Percentiles rank a stretch among this genome's conserved stretches.
Conservation (phyloP, 1,140 invertebrate species). For the Palaemon carinicauda region DNA sequence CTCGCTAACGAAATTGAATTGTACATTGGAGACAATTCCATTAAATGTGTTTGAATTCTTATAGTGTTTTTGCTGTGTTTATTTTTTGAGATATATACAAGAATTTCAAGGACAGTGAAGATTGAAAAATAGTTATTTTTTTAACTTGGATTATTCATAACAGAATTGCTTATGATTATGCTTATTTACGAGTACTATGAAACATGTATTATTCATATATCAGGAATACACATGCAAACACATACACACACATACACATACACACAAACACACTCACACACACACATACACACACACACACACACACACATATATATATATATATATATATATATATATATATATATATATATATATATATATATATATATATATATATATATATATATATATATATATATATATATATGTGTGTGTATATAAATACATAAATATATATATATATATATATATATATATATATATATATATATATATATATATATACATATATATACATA, state of each 20-base stretch:
- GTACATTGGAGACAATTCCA: too few species aligned
- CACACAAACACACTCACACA: background rate
- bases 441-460: constrained; percentile 29
- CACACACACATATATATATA: constrained; percentile 5
- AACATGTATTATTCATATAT: background rate
- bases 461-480: constrained; percentile 14
- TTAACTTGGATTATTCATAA: too few species aligned
- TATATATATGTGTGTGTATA: background rate
- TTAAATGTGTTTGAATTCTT: too few species aligned
- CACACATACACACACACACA: background rate
- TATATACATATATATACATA: constrained; percentile 12
- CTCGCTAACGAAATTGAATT: too few species aligned
- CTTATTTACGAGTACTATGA: too few species aligned
- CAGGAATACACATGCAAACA: background rate
- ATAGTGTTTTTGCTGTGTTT: too few species aligned
- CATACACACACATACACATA: background rate
- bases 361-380: constrained; percentile 11
- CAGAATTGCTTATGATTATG: too few species aligned
- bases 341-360: background rate
- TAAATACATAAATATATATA: constrained; percentile 20
- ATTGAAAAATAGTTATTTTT: too few species aligned
- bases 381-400: constrained; percentile 3
- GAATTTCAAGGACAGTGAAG: too few species aligned
- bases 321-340: constrained; percentile 20
- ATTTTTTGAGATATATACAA: too few species aligned